Percentiles rank a stretch among this genome's conserved stretches.
phyloP scores from a whole-genome alignment of 2,113 vertebrate species.

The Malurus melanocephalus region DNA sequence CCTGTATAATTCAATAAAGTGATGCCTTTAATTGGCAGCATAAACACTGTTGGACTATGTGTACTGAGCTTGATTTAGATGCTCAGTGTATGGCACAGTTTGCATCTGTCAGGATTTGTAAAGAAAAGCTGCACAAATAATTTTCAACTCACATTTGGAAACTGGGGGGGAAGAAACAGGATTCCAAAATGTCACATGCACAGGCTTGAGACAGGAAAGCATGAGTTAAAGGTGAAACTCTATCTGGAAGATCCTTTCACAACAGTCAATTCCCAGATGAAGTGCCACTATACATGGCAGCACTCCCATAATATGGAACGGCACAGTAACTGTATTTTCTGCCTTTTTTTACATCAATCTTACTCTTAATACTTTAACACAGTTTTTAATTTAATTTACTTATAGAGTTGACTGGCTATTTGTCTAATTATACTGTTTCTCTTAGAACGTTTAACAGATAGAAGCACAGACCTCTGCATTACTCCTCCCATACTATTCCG shows the following conservation, averaged over 20 bases:
- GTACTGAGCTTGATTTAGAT: slow-evolving; percentile 43
- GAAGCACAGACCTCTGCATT: neutral
- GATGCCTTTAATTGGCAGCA: slow-evolving; percentile 71
- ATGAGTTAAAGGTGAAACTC: neutral
- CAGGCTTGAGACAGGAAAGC: neutral
- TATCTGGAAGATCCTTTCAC: neutral
- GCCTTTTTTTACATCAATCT: neutral
- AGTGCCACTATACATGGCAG: neutral
- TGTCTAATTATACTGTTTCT: slow-evolving; percentile 16
- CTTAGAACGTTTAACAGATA: neutral
- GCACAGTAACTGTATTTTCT: neutral
- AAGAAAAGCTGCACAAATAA: slow-evolving; percentile 44
- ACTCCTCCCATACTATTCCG: neutral
- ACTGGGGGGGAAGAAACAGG: neutral
- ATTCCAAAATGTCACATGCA: neutral
- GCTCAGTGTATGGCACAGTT: slow-evolving; percentile 20
- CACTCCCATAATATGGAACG: neutral
- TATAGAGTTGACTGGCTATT: neutral
- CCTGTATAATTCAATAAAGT: slow-evolving; percentile 69
- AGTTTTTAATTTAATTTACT: slow-evolving; percentile 4
- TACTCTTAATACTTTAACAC: neutral
- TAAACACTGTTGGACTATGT: slow-evolving; percentile 61
- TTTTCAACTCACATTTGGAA: neutral
- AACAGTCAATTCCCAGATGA: neutral
- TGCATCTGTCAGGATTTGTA: slow-evolving; percentile 53